Evolutionary conservation across 2,888 invertebrate species (phyloP), one percentile per base, ranked within the genome.

Genomic region (Lordiphosa andalusiaca): DNA sequence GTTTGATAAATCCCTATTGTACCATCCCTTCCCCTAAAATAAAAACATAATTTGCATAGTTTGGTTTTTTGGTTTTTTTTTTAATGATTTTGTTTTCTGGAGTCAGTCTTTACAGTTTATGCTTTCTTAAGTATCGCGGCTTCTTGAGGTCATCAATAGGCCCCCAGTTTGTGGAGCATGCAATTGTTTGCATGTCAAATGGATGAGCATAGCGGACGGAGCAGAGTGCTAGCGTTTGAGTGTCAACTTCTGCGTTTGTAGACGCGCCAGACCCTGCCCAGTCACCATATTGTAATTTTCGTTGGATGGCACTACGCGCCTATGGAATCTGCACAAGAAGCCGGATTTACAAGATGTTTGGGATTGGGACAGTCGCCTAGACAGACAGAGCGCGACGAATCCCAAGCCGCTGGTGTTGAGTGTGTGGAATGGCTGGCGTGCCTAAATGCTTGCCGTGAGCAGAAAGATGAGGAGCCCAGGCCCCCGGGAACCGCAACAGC

Each of bases 71-170:
- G 42, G 46, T 59, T 62, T 19, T 12, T 37, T 7, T 44, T 51
- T 47, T 19, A 10, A 9, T 23, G 12, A 41, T 13, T 21, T 37
- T 19, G 6, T 62, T 61, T 67, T 64, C 41, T 74, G 58, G 9
- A 1, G 70, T 73, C 59, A 76, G 73, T 75, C 70, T 80, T 69
- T 53, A 53, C 38, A 54, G 12, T 37, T 42, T 4, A 0, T 12
- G 2, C n/a, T 6, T 6, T 42, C 1, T 10, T n/a, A 1, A 7
- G 6, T 4, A 39, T 38, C 44, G 10, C 64, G 50, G 53, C 7
- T 51, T 51, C 60, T 69, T 67, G 72, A 50, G 76, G 75, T 76
- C 76, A 50, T 67, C 58, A 30, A 44, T 55, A 74, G 64, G 75
- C 75, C 59, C 82, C 64, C 42, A 78, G 68, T 7, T 47, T 40